Evolutionary conservation across 1,140 invertebrate genomes (phyloP).

Genomic region (Heterodera schachtii): DNA sequence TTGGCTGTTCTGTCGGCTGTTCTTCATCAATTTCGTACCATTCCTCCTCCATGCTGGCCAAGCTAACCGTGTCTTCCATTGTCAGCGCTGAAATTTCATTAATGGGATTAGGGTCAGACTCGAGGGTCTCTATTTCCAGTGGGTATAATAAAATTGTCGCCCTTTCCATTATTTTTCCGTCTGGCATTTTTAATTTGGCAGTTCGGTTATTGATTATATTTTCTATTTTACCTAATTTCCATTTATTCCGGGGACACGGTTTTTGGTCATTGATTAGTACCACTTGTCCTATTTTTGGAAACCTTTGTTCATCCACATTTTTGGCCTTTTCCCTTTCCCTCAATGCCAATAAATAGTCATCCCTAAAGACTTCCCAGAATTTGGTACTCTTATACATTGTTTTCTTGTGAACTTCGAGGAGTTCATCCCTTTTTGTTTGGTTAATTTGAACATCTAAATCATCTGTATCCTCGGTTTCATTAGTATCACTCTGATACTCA

Average conservation of each 20-base stretch:
- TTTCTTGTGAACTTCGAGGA: background rate
- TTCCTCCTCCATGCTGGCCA: too few species aligned
- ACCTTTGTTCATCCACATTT: background rate
- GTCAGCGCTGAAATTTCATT: too few species aligned
- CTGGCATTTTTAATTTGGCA: background rate
- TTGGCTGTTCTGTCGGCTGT: too few species aligned
- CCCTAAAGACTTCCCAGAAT: background rate
- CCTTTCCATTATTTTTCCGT: background rate
- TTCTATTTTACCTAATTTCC: slow-evolving; percentile 11
- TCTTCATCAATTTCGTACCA: too few species aligned
- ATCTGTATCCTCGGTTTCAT: background rate
- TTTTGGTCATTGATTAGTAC: slow-evolving; percentile 8
- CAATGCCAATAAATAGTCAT: background rate
- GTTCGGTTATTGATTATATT: background rate
- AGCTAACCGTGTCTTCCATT: too few species aligned
- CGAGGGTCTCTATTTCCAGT: slow-evolving; percentile 26
- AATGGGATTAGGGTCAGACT: too few species aligned
- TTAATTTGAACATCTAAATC: background rate
- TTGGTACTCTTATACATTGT: background rate
- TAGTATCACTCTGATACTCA: background rate
- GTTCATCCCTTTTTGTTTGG: background rate
- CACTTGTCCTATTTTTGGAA: too few species aligned
- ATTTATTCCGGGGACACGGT: background rate
- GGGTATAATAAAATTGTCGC: background rate
- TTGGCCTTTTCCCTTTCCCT: slow-evolving; percentile 4